phyloP scores from a whole-genome alignment of 2,888 invertebrate species.

The Epirrita christyi region DNA sequence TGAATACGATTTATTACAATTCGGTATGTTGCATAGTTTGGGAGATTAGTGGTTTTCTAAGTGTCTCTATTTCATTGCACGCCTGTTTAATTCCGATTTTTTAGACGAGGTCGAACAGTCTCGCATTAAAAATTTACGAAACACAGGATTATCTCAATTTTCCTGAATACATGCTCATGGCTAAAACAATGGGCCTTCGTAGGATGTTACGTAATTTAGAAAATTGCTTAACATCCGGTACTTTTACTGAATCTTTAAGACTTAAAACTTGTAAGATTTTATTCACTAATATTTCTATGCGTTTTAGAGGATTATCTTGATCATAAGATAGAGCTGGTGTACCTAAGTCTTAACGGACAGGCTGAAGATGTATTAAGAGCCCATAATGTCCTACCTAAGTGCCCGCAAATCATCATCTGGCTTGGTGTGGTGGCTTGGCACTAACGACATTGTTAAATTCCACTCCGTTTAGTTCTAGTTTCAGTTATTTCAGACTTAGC shows the following conservation, averaged over 20 bases:
- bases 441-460: neutral
- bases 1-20: no score
- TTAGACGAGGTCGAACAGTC: no score
- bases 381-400: neutral
- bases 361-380: conserved; percentile 13
- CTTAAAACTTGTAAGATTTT: no score
- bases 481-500: conserved; percentile 7
- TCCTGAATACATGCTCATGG: conserved; percentile 27
- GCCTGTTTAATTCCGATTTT: no score
- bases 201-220: conserved; percentile 23
- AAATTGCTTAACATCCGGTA: conserved; percentile 4
- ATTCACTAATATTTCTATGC: neutral
- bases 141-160: conserved; percentile 50
- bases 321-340: neutral
- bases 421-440: neutral
- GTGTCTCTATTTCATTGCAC: no score
- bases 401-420: conserved; percentile 13
- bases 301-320: neutral
- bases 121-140: conserved; percentile 7
- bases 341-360: conserved; percentile 7
- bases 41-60: no score
- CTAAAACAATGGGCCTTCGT: conserved; percentile 53
- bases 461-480: neutral
- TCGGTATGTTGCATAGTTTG: no score
- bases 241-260: conserved; percentile 10